Percentiles rank a stretch among this genome's conserved stretches.
phyloP scores from a whole-genome alignment of 2,888 invertebrate species.

The Byasa hedistus region DNA sequence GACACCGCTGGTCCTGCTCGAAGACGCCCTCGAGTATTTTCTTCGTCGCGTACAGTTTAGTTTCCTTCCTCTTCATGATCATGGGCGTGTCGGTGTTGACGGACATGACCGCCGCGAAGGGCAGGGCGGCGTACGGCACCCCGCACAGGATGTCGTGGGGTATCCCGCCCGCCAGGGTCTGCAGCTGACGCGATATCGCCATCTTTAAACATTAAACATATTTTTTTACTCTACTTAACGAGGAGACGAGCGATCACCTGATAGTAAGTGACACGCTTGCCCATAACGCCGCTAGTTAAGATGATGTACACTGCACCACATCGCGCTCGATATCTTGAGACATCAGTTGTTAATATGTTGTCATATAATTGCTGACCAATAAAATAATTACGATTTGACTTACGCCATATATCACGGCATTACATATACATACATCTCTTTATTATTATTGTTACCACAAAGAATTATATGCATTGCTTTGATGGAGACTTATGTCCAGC shows the following conservation, averaged over 20 bases:
- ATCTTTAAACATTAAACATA: slow-evolving; percentile 47
- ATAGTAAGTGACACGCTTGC: too few species aligned
- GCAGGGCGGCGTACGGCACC: slow-evolving; percentile 97
- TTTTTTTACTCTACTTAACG: slow-evolving; percentile 2
- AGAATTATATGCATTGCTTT: too few species aligned
- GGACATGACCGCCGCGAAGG: slow-evolving; percentile 92
- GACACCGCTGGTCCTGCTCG: slow-evolving; percentile 82
- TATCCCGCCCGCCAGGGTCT: slow-evolving; percentile 53
- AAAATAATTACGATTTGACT: slow-evolving; percentile 1
- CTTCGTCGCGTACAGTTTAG: slow-evolving; percentile 96
- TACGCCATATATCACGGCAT: not conserved
- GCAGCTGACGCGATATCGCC: slow-evolving; percentile 58
- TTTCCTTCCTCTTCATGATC: slow-evolving; percentile 95
- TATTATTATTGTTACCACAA: too few species aligned
- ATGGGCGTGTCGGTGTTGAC: slow-evolving; percentile 86
- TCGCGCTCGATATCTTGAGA: too few species aligned
- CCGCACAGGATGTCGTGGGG: slow-evolving; percentile 90
- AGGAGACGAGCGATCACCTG: slow-evolving; percentile 1
- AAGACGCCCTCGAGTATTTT: slow-evolving; percentile 95
- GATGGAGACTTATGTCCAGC: too few species aligned
- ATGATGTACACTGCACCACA: too few species aligned
- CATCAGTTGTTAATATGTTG: too few species aligned
- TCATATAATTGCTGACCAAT: too few species aligned
- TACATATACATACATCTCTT: too few species aligned
- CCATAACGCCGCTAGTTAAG: too few species aligned